Evolutionary conservation across 2,888 invertebrate genomes (phyloP), one percentile per base, ranked within the genome.

Genomic region (Yponomeuta cagnagella): DNA sequence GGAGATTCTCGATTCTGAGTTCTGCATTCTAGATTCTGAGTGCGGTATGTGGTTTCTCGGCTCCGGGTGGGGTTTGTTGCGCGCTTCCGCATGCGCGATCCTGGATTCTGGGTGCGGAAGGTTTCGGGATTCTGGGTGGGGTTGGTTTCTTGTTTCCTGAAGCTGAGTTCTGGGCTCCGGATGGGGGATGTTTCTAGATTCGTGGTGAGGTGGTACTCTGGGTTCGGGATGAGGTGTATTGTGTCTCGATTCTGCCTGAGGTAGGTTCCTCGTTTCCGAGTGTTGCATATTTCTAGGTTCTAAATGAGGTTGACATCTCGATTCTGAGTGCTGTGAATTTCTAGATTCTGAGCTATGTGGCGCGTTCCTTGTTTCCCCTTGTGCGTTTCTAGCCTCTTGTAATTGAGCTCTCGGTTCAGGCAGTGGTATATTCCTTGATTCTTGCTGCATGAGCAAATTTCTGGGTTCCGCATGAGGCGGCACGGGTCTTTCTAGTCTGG

Each of bases 1-100:
- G 10, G 30, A 31, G 23, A 12, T 52, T 68, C 68, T 48, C 12
- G 63, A 37, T 63, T 69, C 69, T 69, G 63, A n/a, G 33, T 63
- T 58, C 6, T 31, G 63, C 37, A 63, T 9, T 33, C 67, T 48
- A 33, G 52, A 58, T 48, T 67, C 70, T 33, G 37, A 30, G 15
- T 48, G 48, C 33, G 10, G 65, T 23, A 37, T 12, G 52, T 58
- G 52, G 15, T 58, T 58, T 10, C 52, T 68, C 1, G 48, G 48
- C 23, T 68, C 68, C 23, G 68, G 30, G 31, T 70, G 43, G 15
- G 48, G 70, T 52, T 23, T 69, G 48, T 6, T n/a, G 10, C 64
- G 65, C 23, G n/a, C 12, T 43, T 70, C 70, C 30, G 63, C 3
- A 5, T 70, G 48, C 1, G 9, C 31, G 2, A 52, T 31, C 15